Evolutionary conservation across 2,113 vertebrate genomes (phyloP).

Genomic region (Chroicocephalus ridibundus): DNA sequence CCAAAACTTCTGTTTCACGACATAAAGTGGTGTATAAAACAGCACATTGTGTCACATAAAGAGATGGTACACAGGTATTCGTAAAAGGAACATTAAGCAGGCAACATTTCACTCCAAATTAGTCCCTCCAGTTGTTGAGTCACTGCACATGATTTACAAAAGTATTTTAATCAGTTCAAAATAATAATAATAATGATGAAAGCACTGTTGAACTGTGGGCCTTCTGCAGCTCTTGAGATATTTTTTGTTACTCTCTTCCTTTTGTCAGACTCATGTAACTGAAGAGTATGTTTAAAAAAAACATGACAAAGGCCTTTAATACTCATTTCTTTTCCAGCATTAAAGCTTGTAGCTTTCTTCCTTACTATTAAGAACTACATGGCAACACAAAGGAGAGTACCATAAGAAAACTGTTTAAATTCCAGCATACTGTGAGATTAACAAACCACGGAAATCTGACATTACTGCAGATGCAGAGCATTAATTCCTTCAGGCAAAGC

Average conservation of each 20-base stretch:
- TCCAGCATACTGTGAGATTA: constrained; percentile 64
- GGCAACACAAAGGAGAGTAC: neutral
- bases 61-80: neutral
- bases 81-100: neutral
- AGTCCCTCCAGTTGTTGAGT: neutral
- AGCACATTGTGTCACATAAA: neutral
- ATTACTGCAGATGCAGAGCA: constrained; percentile 33
- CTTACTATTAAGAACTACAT: neutral
- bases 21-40: neutral
- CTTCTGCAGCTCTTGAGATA: neutral
- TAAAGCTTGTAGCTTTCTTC: neutral
- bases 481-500: constrained; percentile 51
- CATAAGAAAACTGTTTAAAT: constrained; percentile 52
- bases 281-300: neutral
- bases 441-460: constrained; percentile 61
- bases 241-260: neutral
- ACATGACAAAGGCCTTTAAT: neutral
- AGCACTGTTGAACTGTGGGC: neutral
- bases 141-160: neutral
- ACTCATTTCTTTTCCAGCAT: neutral
- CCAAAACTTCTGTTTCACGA: neutral
- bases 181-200: neutral
- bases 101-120: neutral
- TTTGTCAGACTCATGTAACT: neutral
- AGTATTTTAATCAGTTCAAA: neutral